Evolutionary conservation across 2,113 vertebrate species (phyloP).

Genomic region (Collichthys lucidus): DNA sequence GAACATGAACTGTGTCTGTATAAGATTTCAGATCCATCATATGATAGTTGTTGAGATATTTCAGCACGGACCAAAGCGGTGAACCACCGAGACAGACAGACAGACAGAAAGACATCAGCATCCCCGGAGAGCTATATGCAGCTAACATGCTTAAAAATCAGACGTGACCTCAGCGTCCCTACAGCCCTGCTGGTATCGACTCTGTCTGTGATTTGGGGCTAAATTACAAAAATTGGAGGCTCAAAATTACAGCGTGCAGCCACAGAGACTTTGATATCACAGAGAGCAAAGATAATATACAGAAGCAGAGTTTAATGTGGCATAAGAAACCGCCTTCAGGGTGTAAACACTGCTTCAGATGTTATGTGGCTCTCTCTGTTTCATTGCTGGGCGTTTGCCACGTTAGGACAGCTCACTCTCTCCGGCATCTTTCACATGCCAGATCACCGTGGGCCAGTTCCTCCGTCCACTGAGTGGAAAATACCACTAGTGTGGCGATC

Average conservation of each 20-base stretch:
- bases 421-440: conserved; percentile 38
- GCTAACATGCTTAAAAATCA: background rate
- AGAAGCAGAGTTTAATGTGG: background rate
- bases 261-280: background rate
- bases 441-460: conserved; percentile 40
- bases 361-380: conserved; percentile 40
- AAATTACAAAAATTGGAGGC: background rate
- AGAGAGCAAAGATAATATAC: background rate
- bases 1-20: background rate
- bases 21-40: background rate
- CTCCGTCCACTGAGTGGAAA: conserved; percentile 48
- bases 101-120: too few species aligned
- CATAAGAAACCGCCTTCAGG: conserved; percentile 22
- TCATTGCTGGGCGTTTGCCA: conserved; percentile 40
- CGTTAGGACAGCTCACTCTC: conserved; percentile 34
- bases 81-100: background rate
- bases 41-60: background rate
- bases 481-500: conserved; percentile 44
- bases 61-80: background rate
- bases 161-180: conserved; percentile 9
- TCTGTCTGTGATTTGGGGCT: conserved; percentile 17
- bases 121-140: background rate
- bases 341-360: conserved; percentile 37
- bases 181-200: background rate
- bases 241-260: background rate